Evolutionary conservation across 2,113 vertebrate species (phyloP).

Genomic region (Onychorhynchus coronatus): DNA sequence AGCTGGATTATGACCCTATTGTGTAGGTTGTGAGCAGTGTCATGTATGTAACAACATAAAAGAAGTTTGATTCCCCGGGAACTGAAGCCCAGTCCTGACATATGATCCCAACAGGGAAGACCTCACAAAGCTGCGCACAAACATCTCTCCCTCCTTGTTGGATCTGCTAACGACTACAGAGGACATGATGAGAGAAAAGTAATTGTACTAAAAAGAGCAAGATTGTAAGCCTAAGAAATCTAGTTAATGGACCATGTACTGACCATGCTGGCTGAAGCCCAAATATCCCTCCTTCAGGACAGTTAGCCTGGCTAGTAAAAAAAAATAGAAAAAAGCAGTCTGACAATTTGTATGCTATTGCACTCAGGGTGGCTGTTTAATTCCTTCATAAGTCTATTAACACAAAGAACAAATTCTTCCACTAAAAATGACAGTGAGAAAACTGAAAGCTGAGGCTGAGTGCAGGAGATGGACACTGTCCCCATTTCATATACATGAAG

Average conservation of each 20-base stretch:
- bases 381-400: not conserved
- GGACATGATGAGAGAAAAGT: not conserved
- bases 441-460: not conserved
- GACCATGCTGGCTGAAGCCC: not conserved
- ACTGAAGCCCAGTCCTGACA: not conserved
- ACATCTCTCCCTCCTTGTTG: not conserved
- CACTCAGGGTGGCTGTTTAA: not conserved
- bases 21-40: not conserved
- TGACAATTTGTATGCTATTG: not conserved
- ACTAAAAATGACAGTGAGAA: not conserved
- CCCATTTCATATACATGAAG: not conserved
- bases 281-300: not conserved
- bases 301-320: not conserved
- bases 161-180: not conserved
- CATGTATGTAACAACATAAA: not conserved
- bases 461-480: not conserved
- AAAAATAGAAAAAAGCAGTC: not conserved
- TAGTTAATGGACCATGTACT: not conserved
- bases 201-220: not conserved
- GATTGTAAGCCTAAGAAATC: not conserved
- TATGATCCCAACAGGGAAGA: not conserved
- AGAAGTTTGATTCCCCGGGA: not conserved
- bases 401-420: not conserved
- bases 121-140: not conserved
- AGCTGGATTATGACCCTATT: not conserved